Conservation (phyloP, 2,113 vertebrate genomes). For the Caretta caretta region DNA sequence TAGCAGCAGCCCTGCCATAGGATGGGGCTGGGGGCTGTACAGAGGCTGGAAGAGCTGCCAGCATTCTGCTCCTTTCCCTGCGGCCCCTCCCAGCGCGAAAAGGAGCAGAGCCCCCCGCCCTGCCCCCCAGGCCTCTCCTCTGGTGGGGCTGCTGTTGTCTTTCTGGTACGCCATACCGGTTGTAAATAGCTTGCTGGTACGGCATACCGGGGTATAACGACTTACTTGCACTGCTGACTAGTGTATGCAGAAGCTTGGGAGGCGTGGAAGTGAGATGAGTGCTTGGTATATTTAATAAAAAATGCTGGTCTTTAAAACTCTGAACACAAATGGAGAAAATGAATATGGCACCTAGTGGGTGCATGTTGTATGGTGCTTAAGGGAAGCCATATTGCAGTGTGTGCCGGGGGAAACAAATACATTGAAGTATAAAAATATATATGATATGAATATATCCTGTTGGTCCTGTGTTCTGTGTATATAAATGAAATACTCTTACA, state of each 20-base stretch:
- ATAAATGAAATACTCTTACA: neutral
- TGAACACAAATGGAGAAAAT: neutral
- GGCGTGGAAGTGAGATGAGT: neutral
- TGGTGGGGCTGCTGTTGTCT: too few relatives aligned
- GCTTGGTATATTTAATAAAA: neutral
- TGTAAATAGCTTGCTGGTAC: too few relatives aligned
- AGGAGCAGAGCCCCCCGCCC: too few relatives aligned
- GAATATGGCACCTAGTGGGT: neutral
- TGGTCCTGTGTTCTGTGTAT: neutral
- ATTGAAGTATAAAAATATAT: neutral
- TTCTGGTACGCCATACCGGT: too few relatives aligned
- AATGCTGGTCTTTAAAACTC: neutral
- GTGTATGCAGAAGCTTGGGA: neutral
- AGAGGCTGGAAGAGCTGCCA: too few relatives aligned
- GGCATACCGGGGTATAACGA: too few relatives aligned
- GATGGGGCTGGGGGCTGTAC: too few relatives aligned
- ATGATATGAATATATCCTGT: neutral
- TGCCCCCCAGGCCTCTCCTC: too few relatives aligned
- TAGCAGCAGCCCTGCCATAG: too few relatives aligned
- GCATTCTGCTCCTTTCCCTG: too few relatives aligned
- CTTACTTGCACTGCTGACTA: too few relatives aligned
- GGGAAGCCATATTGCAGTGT: neutral
- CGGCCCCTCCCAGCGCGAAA: too few relatives aligned
- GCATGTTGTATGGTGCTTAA: neutral
- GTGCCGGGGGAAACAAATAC: neutral